Conservation (phyloP, 2,888 invertebrate genomes). For the Ypsolopha scabrella region DNA sequence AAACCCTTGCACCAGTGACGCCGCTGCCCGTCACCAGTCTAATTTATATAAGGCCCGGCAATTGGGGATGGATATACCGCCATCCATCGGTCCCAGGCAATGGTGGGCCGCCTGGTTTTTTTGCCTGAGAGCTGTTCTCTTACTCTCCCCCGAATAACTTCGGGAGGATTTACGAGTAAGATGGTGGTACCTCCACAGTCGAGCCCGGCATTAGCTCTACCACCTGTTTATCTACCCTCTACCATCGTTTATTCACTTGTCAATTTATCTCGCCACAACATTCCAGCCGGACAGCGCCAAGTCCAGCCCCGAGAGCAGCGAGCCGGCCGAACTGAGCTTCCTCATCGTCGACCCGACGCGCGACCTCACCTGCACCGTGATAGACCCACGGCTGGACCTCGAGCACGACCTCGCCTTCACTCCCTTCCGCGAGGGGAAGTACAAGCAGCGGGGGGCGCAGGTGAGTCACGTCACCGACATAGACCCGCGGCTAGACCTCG, state of each 20-base stretch:
- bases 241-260: neutral
- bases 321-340: slow-evolving; percentile 23
- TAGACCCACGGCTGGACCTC: slow-evolving; percentile 19
- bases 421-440: slow-evolving; percentile 25
- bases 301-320: slow-evolving; percentile 5
- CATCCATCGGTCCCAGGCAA: no score
- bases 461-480: neutral
- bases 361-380: slow-evolving; percentile 39
- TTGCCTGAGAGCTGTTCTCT: no score
- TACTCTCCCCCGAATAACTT: no score
- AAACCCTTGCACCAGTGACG: no score
- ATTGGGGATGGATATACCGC: no score
- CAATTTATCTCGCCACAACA: neutral
- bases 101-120: no score
- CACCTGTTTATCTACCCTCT: no score
- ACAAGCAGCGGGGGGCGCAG: slow-evolving; percentile 1
- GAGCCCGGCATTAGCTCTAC: no score
- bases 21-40: no score
- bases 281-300: neutral
- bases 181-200: no score
- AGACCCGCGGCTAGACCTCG: neutral
- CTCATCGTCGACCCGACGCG: slow-evolving; percentile 41
- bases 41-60: no score
- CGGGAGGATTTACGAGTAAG: no score
- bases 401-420: slow-evolving; percentile 26